Evolutionary conservation across 2,888 invertebrate genomes (phyloP), one percentile per base, ranked within the genome.

Genomic region (Dolichopus griseipennis): DNA sequence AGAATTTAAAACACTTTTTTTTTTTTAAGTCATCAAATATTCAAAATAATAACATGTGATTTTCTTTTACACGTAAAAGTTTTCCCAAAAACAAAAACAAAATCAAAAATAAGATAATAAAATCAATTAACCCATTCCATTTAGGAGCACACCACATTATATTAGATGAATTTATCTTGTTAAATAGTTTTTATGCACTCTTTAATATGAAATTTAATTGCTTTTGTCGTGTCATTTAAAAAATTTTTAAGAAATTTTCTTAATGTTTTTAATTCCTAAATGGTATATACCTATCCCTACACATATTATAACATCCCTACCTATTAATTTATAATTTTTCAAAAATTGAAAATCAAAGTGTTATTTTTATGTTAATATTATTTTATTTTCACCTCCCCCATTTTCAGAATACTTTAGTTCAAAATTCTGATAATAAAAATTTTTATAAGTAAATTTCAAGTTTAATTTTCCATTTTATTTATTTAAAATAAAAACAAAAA

Each of bases 71-170:
- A 41, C 9, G 2, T 12, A 41, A 9, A 41, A 12, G 1, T 15
- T 41, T 41, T 41, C 1, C 15, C 3, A 41, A 41, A 41, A 4
- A 41, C 3, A 41, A 41, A 41, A 41, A 7, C 9, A 41, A 41
- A 41, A 37, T 8, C 10, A 10, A 41, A 12, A 15, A 9, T 15
- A 41, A 41, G 8, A 41, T 5, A 41, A 12, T 18, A 18, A 52
- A 52, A 52, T 52, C 52, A 52, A 52, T 52, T 52, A 52, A 52
- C 52, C 52, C 52, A 52, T 52, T 52, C 52, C 52, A 52, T n/a
- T 52, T 52, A 52, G n/a, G 15, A 12, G 52, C 52, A 15, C 52
- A 27, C 27, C 27, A 27, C 52, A 52, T 52, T 12, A 7, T 7
- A 37, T 37, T 37, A 37, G 37, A 37, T 27, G 27, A 27, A 27